Evolutionary conservation across 2,113 vertebrate species (phyloP), one percentile per base, ranked within the genome.

Genomic region (Gymnarchus niloticus): DNA sequence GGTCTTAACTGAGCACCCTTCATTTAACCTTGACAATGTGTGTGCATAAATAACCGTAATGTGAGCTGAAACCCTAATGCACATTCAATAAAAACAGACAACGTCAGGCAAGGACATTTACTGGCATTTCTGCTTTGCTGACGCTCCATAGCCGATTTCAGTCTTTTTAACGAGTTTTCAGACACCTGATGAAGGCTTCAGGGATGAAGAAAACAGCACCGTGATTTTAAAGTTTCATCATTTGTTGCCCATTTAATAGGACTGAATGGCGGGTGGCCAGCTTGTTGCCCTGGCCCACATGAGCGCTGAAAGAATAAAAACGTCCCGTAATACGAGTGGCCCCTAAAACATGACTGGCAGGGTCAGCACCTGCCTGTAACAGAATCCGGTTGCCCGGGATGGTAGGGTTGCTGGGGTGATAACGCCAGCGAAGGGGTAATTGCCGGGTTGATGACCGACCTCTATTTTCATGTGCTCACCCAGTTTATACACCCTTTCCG

Each of bases 291-390:
- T 1, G 25, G 25, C 14, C 37, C 44, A 57, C 52, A 57, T 0
- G 2, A 33, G n/a, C 56, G 8, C 56, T 44, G 82, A 83, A 83
- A n/a, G 54, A 83, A 57, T n/a, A 59, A 57, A n/a, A 17, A 37
- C 37, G 21, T 83, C 82, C 33, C 8, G 54, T 83, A 57, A 57
- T 37, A 33, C 10, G 37, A 83, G 33, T n/a, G n/a, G 52, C 21
- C 56, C 82, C 44, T 57, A 57, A 59, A 28, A 33, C 37, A 5
- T 57, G 52, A 57, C 56, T 23, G 21, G 12, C 33, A 57, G 37
- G 33, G 59, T 57, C 37, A 83, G 48, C 81, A 81, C 81, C 54
- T 83, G 81, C 54, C 23, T 52, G 51, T 83, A 57, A 44, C 41
- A 57, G 56, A 28, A 57, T 44, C 33, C 48, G 25, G 25, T 52